Base-by-base conservation (phyloP, 2,888 invertebrate genomes). In the Hirtodrosophila trivittata region DNA sequence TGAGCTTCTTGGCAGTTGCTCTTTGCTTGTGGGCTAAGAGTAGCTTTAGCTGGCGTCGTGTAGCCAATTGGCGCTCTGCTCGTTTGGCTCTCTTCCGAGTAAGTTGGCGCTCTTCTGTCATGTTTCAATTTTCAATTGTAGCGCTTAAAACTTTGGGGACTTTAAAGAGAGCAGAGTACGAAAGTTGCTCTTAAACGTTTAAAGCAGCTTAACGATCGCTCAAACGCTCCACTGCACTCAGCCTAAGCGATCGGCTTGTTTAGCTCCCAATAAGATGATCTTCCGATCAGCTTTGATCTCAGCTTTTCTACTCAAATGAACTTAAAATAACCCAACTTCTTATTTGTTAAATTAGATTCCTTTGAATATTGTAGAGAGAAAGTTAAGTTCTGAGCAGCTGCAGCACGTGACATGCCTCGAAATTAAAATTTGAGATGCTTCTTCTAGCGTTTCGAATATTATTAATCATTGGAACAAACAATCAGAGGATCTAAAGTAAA, bases 401-500 rank as follows among this genome's bases (percentile, higher is more conserved):
- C 18, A 21, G 18, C 18, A 73, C 66, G 75, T 59, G 80, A 62
- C 60, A 71, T 37, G 32, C 37, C 5, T 33, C 9, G 33, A 49
- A 50, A 43, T 47, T 30, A 12, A 54, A 45, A 13, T 1, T 8
- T 12, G 1, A 33, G 13, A 1, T 28, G 28, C 3, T 1, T 9
- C 1, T 28, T 28, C 28, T n/a, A n/a, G n/a, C n/a, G n/a, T n/a
- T n/a, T n/a, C n/a, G n/a, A 7, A 46, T 43, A 47, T 33, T 28
- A 46, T 62, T 68, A 74, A 87, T 80, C 75, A 77, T 35, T 51
- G 54, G 55, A 64, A 64, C 72, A 72, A 82, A 77, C 67, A 72
- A 39, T 16, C 37, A 49, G 33, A 47, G 51, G 32, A 55, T 73
- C 59, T 47, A 50, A 70, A 56, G 62, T 50, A 76, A 77, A 76